phyloP scores from a whole-genome alignment of 1,140 invertebrate species.

The Procambarus virginalis region DNA sequence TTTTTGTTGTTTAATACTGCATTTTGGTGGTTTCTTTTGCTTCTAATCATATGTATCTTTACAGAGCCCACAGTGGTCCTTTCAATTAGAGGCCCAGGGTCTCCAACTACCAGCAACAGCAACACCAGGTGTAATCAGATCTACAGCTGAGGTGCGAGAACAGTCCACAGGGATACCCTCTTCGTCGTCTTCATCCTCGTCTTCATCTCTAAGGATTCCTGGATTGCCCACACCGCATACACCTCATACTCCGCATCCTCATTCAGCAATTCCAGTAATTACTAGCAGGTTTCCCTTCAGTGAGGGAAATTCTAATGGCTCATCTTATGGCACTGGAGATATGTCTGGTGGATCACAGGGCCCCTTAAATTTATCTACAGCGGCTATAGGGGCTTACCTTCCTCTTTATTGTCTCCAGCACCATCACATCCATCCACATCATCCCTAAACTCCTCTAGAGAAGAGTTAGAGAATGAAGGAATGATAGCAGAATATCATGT shows the following conservation, averaged over 20 bases:
- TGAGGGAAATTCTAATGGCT: slow-evolving; percentile 54
- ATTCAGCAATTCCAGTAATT: slow-evolving; percentile 69
- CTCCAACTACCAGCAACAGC: slow-evolving; percentile 42
- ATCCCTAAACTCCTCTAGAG: slow-evolving; percentile 72
- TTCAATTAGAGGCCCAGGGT: slow-evolving; percentile 62
- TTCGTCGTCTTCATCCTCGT: slow-evolving; percentile 54
- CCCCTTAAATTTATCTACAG: slow-evolving; percentile 62
- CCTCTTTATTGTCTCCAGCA: slow-evolving; percentile 72
- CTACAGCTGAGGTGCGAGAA: slow-evolving; percentile 54
- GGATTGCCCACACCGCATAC: slow-evolving; percentile 70
- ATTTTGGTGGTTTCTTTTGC: too few relatives aligned
- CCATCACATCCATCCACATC: slow-evolving; percentile 73
- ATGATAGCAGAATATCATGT: slow-evolving; percentile 51
- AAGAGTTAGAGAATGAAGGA: slow-evolving; percentile 67
- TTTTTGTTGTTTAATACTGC: too few relatives aligned
- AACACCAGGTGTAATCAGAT: slow-evolving; percentile 53
- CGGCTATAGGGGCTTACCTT: slow-evolving; percentile 69
- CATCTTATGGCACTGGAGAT: slow-evolving; percentile 29
- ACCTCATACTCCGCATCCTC: slow-evolving; percentile 69
- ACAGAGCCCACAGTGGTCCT: slow-evolving; percentile 70
- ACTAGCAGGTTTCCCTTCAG: slow-evolving; percentile 70
- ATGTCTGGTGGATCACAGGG: slow-evolving; percentile 48
- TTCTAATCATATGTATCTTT: background rate
- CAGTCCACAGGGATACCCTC: slow-evolving; percentile 43
- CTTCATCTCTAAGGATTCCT: slow-evolving; percentile 62